These are phyloP conservation scores for Gadus macrocephalus DNA, from an alignment of 2,113 vertebrate species.

Conservation along the genomic window DNA sequence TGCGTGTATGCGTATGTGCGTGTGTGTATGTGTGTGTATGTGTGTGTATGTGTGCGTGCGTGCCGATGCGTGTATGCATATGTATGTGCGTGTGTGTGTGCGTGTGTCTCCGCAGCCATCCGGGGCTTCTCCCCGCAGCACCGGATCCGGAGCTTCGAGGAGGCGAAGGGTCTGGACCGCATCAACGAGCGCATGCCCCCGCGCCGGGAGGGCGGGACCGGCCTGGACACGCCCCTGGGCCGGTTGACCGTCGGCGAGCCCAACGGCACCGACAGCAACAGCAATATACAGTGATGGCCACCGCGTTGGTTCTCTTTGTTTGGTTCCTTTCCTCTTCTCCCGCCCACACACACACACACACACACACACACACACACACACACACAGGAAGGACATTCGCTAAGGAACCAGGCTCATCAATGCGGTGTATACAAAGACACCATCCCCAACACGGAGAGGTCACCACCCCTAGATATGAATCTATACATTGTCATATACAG, in stretches of 20 bases:
- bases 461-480: no score
- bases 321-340: no score
- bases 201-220: conserved; percentile 70
- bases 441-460: no score
- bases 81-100: conserved; percentile 2
- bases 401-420: no score
- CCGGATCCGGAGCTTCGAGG: conserved; percentile 77
- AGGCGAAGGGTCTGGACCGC: conserved; percentile 76
- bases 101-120: conserved; percentile 65
- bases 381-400: no score
- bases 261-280: conserved; percentile 80
- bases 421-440: no score
- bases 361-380: conserved; percentile 8
- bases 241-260: conserved; percentile 77
- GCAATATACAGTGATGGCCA: conserved; percentile 77
- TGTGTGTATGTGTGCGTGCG: background rate
- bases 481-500: no score
- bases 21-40: no score
- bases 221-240: conserved; percentile 74
- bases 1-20: no score
- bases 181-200: conserved; percentile 78
- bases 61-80: conserved; percentile 6
- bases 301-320: background rate
- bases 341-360: background rate
- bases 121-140: conserved; percentile 80